Evolutionary conservation across 2,113 vertebrate species (phyloP).

Genomic region (Anoplopoma fimbria): DNA sequence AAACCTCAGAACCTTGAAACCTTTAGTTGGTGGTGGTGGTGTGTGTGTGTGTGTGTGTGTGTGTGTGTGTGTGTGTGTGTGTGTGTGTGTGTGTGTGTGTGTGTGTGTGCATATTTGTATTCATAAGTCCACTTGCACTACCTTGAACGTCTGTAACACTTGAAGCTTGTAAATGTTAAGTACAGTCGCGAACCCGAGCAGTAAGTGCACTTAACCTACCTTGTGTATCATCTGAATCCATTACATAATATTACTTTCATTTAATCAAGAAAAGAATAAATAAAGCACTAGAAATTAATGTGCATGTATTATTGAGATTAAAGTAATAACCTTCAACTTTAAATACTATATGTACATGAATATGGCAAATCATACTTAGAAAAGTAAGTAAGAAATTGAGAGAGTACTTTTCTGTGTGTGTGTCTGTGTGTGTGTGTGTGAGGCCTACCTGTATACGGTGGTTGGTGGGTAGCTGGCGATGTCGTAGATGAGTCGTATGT

Average conservation of each 20-base stretch:
- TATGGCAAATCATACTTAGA: neutral
- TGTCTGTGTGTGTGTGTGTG: constrained; percentile 13
- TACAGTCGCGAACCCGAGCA: neutral
- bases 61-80: neutral
- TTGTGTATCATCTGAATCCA: neutral
- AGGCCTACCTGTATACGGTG: constrained; percentile 93
- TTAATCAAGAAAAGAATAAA: neutral
- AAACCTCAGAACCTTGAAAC: constrained; percentile 8
- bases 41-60: neutral
- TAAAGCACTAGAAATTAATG: neutral
- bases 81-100: neutral
- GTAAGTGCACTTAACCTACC: neutral
- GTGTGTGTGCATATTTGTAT: neutral
- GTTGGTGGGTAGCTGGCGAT: constrained; percentile 92
- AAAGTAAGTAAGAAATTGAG: neutral
- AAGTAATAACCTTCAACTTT: neutral
- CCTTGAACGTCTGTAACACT: constrained; percentile 6
- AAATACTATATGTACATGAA: neutral
- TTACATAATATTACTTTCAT: neutral
- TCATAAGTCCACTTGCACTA: neutral
- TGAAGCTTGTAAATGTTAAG: neutral
- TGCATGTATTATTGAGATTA: neutral
- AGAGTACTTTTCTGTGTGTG: neutral
- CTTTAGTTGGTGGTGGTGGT: neutral
- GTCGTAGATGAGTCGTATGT: constrained; percentile 95